Conservation (phyloP, 2,113 vertebrate species). For the Daboia siamensis region DNA sequence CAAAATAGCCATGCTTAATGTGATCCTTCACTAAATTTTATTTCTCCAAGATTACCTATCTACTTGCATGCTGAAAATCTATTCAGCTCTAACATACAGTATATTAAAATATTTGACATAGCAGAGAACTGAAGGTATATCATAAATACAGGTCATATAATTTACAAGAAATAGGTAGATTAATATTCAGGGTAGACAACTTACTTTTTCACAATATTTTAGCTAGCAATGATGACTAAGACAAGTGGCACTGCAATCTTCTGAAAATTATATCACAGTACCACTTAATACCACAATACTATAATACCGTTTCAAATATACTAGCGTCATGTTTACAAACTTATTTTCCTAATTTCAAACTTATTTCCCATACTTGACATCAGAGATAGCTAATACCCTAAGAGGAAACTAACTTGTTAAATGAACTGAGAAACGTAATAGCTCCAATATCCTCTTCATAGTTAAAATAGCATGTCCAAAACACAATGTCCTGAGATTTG, state of each 20-base stretch:
- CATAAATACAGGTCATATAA: background rate
- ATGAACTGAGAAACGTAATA: background rate
- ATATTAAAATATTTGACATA: background rate
- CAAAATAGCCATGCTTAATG: conserved; percentile 17
- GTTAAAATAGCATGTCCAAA: background rate
- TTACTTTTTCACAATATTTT: background rate
- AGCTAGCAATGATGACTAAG: background rate
- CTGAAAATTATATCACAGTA: background rate
- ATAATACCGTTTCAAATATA: background rate
- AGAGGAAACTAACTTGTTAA: background rate
- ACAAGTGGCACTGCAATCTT: background rate
- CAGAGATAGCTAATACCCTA: background rate
- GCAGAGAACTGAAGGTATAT: background rate
- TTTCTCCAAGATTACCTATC: background rate
- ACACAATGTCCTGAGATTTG: background rate
- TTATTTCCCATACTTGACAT: background rate
- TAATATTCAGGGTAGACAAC: background rate
- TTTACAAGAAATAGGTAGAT: background rate
- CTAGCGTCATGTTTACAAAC: background rate
- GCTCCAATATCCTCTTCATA: background rate
- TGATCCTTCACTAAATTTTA: background rate
- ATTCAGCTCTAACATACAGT: background rate
- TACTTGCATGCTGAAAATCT: background rate
- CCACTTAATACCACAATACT: background rate
- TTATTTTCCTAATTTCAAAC: background rate